Evolutionary conservation across 1,140 invertebrate genomes (phyloP), one percentile per base, ranked within the genome.

Genomic region (Panagrolaimus sp.): DNA sequence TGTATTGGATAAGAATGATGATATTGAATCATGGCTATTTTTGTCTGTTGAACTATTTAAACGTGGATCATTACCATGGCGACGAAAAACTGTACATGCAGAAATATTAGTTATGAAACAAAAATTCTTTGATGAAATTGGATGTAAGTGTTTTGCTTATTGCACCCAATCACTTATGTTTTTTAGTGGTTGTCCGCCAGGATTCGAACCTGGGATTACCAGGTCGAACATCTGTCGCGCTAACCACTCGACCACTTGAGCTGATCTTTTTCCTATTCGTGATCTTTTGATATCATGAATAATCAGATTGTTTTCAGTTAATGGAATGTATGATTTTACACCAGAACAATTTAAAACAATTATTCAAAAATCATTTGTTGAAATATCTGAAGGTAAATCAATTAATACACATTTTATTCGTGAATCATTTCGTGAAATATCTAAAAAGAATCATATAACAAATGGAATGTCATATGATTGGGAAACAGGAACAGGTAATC

Each of bases 91-190:
- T 8, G 9, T 11, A 8, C n/a, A 27, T 20, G 1, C 13, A 3
- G 51, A 57, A 57, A 27, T 57, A 5, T 11, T 57, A 3, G 4
- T 27, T 11, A 27, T 27, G 51, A 57, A 57, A 27, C 51, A 57
- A 20, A 57, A 57, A 27, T 57, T 57, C 51, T 57, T 57, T 23
- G 51, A 57, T n/a, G 51, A 57, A 57, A 27, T 20, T 27, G 51
- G 51, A n/a, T 57, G 51, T 57, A 57, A 16, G 51, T 11, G 1
- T 25, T 16, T 8, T n/a, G n/a, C n/a, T n/a, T n/a, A n/a, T n/a
- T n/a, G n/a, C n/a, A n/a, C n/a, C n/a, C n/a, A n/a, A n/a, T n/a
- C n/a, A n/a, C n/a, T n/a, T n/a, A n/a, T 57, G 20, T 57, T 20
- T 51, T 16, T 51, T 23, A n/a, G n/a, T n/a, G n/a, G n/a, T n/a